Percentiles rank a stretch among this genome's conserved stretches.
Evolutionary conservation across 1,140 invertebrate species (phyloP).

Genomic region (Caligus rogercresseyi): DNA sequence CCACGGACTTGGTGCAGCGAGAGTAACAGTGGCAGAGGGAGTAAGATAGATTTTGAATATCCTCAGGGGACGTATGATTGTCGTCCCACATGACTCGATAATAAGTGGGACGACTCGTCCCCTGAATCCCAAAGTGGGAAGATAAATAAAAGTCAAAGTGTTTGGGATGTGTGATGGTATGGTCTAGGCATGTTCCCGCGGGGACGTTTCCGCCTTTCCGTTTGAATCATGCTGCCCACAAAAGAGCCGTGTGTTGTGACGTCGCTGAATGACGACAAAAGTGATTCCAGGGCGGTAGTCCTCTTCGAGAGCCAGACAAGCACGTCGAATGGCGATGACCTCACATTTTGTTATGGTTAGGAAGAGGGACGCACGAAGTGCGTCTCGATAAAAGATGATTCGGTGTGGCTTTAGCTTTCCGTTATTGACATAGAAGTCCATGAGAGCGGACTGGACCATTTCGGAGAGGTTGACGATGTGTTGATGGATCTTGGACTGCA

Average conservation of each 20-base stretch:
- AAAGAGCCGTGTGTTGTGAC: slow-evolving; percentile 32
- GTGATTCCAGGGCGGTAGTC: slow-evolving; percentile 30
- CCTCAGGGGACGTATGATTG: slow-evolving; percentile 45
- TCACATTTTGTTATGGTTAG: slow-evolving; percentile 32
- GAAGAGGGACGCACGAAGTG: slow-evolving; percentile 75
- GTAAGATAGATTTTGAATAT: slow-evolving; percentile 64
- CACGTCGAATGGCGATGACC: slow-evolving; percentile 21
- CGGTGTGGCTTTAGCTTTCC: slow-evolving; percentile 26
- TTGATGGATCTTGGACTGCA: slow-evolving; percentile 22
- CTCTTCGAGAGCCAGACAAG: slow-evolving; percentile 26
- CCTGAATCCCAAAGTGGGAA: slow-evolving; percentile 45
- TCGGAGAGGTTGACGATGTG: slow-evolving; percentile 42
- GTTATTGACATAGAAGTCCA: slow-evolving; percentile 1
- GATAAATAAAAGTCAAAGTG: slow-evolving; percentile 72
- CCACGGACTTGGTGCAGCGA: slow-evolving; percentile 29
- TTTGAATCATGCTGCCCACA: not conserved
- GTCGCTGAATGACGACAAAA: slow-evolving; percentile 34
- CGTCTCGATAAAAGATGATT: slow-evolving; percentile 40
- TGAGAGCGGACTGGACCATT: not conserved
- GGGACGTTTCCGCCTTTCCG: slow-evolving; percentile 42
- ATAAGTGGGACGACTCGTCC: slow-evolving; percentile 68
- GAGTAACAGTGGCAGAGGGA: slow-evolving; percentile 72
- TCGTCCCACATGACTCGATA: slow-evolving; percentile 73
- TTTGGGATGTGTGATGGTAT: slow-evolving; percentile 54
- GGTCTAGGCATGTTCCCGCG: slow-evolving; percentile 66